Base-by-base conservation (phyloP, 2,888 invertebrate species). In the Nesidiocoris tenuis region DNA sequence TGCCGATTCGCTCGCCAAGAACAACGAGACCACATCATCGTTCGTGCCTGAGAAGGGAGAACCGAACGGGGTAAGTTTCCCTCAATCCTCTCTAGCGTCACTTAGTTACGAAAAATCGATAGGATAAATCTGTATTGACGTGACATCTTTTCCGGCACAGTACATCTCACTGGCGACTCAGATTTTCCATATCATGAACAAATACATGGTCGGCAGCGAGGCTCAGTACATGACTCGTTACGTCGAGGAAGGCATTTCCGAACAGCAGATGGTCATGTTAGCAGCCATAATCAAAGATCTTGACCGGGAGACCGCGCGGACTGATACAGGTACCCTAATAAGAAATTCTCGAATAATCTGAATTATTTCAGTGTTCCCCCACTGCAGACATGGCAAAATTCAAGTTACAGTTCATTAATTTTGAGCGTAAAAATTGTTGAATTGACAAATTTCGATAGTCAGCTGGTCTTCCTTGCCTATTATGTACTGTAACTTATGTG, bases 261-360 rank as follows among this genome's bases (percentile, higher is more conserved):
- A 96, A 81, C 93, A 95, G 65, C 96, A 96, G 84, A 94, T 95
- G 87, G 89, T 93, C 9, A 88, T 94, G 80, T 86, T 97, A 76
- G 93, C 96, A 0, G 92, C 93, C 5, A 90, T 97, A 63, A 91
- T 97, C 68, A 90, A 93, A 81, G 96, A 97, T 83, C 86, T 97
- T 72, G 97, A 97, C 84, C 87, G 92, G 70, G 96, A 97, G 85
- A 93, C 93, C 0, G 91, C 94, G 3, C 86, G 92, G 74, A 91
- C 93, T 2, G 95, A 94, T 82, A 89, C 89, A 80, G 90, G 87
- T 87, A 80, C 12, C 39, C 12, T 39, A 39, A 39, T 12, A 39
- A 39, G 12, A 39, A 39, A 39, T n/a, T n/a, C n/a, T n/a, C n/a
- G n/a, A n/a, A n/a, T n/a, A n/a, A n/a, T n/a, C n/a, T n/a, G n/a